Percentiles rank a stretch among this genome's conserved stretches.
phyloP scores from a whole-genome alignment of 1,140 invertebrate species.

The Doryteuthis pealeii region DNA sequence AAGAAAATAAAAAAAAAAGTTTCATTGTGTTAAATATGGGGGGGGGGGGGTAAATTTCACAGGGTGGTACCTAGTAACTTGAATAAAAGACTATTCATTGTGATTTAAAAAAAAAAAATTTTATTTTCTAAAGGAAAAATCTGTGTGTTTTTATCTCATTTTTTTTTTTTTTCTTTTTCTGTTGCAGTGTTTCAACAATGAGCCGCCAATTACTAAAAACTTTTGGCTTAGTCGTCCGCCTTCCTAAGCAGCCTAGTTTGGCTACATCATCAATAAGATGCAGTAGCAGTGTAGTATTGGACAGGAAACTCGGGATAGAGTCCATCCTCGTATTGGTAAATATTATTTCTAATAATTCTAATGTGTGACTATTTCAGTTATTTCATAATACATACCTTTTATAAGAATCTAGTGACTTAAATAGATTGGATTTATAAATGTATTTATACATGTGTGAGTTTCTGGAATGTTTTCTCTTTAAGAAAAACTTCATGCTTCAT shows the following conservation, averaged over 20 bases:
- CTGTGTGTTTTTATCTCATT: neutral
- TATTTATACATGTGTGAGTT: too few relatives aligned
- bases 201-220: slow-evolving; percentile 4
- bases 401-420: too few relatives aligned
- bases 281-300: neutral
- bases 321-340: slow-evolving; percentile 8
- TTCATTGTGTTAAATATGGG: too few relatives aligned
- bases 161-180: neutral
- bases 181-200: neutral
- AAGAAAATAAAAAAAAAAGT: too few relatives aligned
- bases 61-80: too few relatives aligned
- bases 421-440: too few relatives aligned
- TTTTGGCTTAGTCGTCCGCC: neutral
- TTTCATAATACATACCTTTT: too few relatives aligned
- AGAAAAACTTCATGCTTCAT: neutral
- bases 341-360: neutral
- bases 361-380: too few relatives aligned
- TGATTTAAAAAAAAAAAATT: neutral
- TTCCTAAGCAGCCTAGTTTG: neutral
- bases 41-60: too few relatives aligned
- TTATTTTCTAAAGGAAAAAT: neutral
- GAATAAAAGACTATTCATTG: neutral
- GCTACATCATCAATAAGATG: neutral
- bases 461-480: neutral
- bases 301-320: neutral